Evolutionary conservation across 2,888 invertebrate species (phyloP).

Genomic region (Rambutsinella grinnellia): DNA sequence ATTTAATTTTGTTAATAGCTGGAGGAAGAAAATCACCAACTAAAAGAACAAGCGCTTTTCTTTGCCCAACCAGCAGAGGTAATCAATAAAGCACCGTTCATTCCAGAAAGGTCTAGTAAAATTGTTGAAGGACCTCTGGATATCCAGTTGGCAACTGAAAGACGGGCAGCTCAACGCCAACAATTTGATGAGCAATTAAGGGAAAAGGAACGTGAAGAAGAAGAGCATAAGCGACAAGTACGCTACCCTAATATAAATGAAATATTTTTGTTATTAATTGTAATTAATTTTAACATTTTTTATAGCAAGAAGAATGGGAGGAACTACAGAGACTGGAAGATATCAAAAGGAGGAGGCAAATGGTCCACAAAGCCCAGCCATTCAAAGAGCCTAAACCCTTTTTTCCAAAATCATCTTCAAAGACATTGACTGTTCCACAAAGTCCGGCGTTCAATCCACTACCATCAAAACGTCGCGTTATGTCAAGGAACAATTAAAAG

Average conservation of each 20-base stretch:
- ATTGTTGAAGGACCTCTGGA: slow-evolving; percentile 71
- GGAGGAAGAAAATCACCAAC: slow-evolving; percentile 69
- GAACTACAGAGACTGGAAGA: slow-evolving; percentile 70
- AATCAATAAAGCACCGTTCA: slow-evolving; percentile 77
- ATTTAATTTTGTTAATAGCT: slow-evolving; percentile 66
- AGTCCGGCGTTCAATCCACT: slow-evolving; percentile 71
- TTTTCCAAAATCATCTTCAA: slow-evolving; percentile 72
- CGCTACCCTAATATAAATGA: slow-evolving; percentile 1
- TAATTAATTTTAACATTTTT: background rate
- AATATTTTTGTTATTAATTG: slow-evolving; percentile 8
- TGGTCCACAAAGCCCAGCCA: slow-evolving; percentile 77
- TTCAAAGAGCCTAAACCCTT: slow-evolving; percentile 69
- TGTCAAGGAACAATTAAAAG: too few relatives aligned
- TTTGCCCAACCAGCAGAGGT: slow-evolving; percentile 77
- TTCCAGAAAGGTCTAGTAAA: slow-evolving; percentile 73
- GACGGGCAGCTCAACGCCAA: slow-evolving; percentile 75
- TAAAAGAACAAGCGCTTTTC: slow-evolving; percentile 70
- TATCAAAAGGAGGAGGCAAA: slow-evolving; percentile 41
- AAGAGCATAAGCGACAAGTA: slow-evolving; percentile 69
- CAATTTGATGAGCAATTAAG: slow-evolving; percentile 74
- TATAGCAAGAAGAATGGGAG: slow-evolving; percentile 72
- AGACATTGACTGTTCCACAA: slow-evolving; percentile 75
- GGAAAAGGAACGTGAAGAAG: slow-evolving; percentile 73
- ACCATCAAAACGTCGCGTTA: slow-evolving; percentile 56
- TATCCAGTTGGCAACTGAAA: slow-evolving; percentile 77